Conservation (phyloP, 2,888 invertebrate species). For the Asteroscopus sphinx region DNA sequence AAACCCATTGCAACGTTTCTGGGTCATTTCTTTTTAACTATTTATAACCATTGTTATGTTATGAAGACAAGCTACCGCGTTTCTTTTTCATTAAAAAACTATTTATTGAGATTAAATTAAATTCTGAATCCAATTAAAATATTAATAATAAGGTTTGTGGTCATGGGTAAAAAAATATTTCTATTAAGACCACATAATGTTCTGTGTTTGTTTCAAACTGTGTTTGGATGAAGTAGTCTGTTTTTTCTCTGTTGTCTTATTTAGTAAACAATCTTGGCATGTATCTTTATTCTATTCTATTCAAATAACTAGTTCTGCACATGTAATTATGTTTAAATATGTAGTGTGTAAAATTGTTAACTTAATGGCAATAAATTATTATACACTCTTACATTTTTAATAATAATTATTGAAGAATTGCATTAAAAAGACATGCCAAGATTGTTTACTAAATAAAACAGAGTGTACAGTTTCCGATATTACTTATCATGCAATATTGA, state of each 20-base stretch:
- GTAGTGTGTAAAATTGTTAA: too few relatives aligned
- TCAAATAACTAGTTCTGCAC: too few relatives aligned
- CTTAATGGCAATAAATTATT: too few relatives aligned
- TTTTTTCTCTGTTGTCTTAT: too few relatives aligned
- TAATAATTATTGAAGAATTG: too few relatives aligned
- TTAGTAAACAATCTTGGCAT: too few relatives aligned
- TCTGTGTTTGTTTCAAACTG: background rate
- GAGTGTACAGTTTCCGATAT: slow-evolving; percentile 18
- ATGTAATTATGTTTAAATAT: too few relatives aligned
- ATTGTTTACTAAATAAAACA: too few relatives aligned
- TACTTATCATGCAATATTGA: slow-evolving; percentile 33
- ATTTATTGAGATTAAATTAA: slow-evolving; percentile 25
- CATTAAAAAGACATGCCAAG: too few relatives aligned
- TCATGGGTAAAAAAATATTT: slow-evolving; percentile 6
- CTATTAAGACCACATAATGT: slow-evolving; percentile 2
- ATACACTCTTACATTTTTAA: too few relatives aligned
- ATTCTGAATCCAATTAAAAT: slow-evolving; percentile 32
- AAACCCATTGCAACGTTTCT: slow-evolving; percentile 24
- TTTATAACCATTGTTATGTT: slow-evolving; percentile 40
- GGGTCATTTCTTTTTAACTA: slow-evolving; percentile 42
- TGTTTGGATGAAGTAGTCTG: slow-evolving; percentile 11
- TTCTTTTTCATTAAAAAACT: slow-evolving; percentile 36
- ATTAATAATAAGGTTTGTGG: slow-evolving; percentile 31
- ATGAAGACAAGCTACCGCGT: slow-evolving; percentile 16
- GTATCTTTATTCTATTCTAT: too few relatives aligned